These are phyloP conservation scores for Neelides folsomi DNA, from an alignment of 2,888 invertebrate genomes.

Conservation along the genomic window DNA sequence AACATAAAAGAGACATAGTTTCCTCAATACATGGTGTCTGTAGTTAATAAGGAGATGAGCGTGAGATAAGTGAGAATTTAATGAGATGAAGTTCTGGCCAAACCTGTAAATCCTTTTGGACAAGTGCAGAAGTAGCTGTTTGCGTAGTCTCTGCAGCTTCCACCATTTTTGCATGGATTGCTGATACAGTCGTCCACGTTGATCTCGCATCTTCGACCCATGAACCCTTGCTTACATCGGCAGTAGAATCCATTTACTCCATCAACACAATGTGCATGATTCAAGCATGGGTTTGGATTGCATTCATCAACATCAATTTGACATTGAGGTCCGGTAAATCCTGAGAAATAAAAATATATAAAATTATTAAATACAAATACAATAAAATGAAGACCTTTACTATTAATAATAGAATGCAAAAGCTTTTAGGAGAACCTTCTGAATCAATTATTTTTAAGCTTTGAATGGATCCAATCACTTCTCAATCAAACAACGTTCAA, in stretches of 20 bases:
- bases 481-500: too few relatives aligned
- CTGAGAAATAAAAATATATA: slow-evolving; percentile 41
- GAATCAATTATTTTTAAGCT: too few relatives aligned
- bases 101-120: slow-evolving; percentile 71
- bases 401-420: not conserved
- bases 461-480: too few relatives aligned
- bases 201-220: slow-evolving; percentile 78
- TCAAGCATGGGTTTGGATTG: slow-evolving; percentile 63
- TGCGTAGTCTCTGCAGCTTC: slow-evolving; percentile 72
- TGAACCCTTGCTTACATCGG: slow-evolving; percentile 72
- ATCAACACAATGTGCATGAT: slow-evolving; percentile 36
- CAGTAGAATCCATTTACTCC: slow-evolving; percentile 73
- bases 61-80: slow-evolving; percentile 5
- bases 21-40: too few relatives aligned
- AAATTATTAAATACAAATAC: slow-evolving; percentile 1
- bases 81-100: slow-evolving; percentile 33
- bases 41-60: too few relatives aligned
- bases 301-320: slow-evolving; percentile 78
- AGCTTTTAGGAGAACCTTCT: too few relatives aligned
- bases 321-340: slow-evolving; percentile 77
- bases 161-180: slow-evolving; percentile 77
- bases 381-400: not conserved
- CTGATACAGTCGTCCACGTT: slow-evolving; percentile 85
- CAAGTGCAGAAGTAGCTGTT: slow-evolving; percentile 79
- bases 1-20: too few relatives aligned